Evolutionary conservation across 2,113 vertebrate genomes (phyloP).

Genomic region (Hippotragus niger): DNA sequence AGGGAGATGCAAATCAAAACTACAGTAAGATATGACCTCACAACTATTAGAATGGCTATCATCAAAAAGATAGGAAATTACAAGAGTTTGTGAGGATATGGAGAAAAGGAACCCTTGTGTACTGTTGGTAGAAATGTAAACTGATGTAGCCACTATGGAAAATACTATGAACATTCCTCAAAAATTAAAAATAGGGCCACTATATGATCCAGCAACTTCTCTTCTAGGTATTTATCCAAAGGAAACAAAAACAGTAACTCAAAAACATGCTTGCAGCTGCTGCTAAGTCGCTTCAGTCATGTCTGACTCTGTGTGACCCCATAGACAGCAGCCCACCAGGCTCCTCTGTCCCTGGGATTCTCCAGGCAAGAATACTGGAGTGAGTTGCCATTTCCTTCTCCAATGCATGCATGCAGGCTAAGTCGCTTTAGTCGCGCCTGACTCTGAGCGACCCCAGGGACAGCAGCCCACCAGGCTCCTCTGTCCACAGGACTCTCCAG

Average conservation of each 20-base stretch:
- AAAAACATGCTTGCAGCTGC: not conserved
- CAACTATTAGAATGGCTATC: not conserved
- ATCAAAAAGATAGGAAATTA: not conserved
- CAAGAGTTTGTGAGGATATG: not conserved
- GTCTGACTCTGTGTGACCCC: not conserved
- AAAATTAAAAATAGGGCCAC: not conserved
- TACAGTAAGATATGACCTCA: not conserved
- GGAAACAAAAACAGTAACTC: not conserved
- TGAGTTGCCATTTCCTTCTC: too few species aligned
- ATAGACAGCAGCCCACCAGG: not conserved
- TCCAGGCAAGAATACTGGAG: too few species aligned
- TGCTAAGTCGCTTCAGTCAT: not conserved
- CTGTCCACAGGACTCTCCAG: not conserved
- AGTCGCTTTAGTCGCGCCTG: rapidly evolving
- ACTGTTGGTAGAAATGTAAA: not conserved
- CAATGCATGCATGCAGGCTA: not conserved
- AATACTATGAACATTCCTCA: not conserved
- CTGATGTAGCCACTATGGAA: not conserved
- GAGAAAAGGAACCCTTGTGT: not conserved
- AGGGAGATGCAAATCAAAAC: not conserved
- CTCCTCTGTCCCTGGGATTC: too few species aligned
- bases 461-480: not conserved
- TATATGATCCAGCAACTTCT: not conserved
- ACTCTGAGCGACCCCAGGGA: not conserved
- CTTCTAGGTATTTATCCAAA: not conserved